phyloP scores from a whole-genome alignment of 2,888 invertebrate species.

The Eutolmus rufibarbis region DNA sequence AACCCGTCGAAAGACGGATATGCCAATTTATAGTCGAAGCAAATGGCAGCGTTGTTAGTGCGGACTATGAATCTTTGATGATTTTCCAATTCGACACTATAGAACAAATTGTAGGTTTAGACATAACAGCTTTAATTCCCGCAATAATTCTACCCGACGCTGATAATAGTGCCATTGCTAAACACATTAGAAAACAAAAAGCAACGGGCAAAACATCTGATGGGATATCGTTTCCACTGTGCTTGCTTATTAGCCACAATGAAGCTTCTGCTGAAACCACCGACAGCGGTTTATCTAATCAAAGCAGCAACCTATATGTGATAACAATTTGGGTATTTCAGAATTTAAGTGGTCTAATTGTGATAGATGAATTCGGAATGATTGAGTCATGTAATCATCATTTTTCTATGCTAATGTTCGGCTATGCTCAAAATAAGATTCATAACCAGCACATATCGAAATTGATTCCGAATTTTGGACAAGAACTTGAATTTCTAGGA shows the following conservation, averaged over 20 bases:
- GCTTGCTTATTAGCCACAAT: slow-evolving; percentile 64
- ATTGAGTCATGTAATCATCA: slow-evolving; percentile 74
- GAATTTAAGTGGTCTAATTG: slow-evolving; percentile 73
- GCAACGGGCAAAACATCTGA: slow-evolving; percentile 72
- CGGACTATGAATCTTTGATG: slow-evolving; percentile 63
- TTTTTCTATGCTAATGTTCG: slow-evolving; percentile 72
- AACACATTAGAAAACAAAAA: slow-evolving; percentile 68
- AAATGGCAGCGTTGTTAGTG: slow-evolving; percentile 52
- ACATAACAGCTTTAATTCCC: slow-evolving; percentile 65
- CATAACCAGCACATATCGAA: slow-evolving; percentile 67
- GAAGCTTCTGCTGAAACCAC: slow-evolving; percentile 28
- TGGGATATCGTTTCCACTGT: slow-evolving; percentile 70
- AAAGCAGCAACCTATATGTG: slow-evolving; percentile 38
- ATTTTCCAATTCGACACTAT: slow-evolving; percentile 66
- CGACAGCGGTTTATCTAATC: slow-evolving; percentile 46
- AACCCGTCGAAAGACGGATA: slow-evolving; percentile 67
- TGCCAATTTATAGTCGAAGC: slow-evolving; percentile 54
- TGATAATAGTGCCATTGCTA: slow-evolving; percentile 59
- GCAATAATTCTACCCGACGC: slow-evolving; percentile 64
- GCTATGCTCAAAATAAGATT: slow-evolving; percentile 69
- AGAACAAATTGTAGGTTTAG: slow-evolving; percentile 65
- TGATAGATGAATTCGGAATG: slow-evolving; percentile 69
- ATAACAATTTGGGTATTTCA: slow-evolving; percentile 65
- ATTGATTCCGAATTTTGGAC: slow-evolving; percentile 71
- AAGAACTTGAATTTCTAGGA: slow-evolving; percentile 66